Base-by-base conservation (phyloP, 2,888 invertebrate species). In the Choristoneura rosaceana region DNA sequence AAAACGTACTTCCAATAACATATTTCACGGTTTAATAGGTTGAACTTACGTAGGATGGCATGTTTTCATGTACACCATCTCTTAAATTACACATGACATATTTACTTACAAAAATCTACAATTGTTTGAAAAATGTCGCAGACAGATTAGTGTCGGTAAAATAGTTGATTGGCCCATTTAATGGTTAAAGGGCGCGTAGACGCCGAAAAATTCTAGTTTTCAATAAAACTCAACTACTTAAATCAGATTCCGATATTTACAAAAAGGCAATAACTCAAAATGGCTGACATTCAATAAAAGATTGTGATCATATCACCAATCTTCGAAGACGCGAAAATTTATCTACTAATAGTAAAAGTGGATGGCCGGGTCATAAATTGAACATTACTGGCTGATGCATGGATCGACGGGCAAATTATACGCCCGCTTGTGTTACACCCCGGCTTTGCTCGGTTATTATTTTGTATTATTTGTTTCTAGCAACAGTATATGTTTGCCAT, bases 281-380 rank as follows among this genome's bases (percentile, higher is more conserved):
- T n/a, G 66, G 55, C 62, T 62, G 67, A 67, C 71, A 67, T 68
- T 71, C 73, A 52, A 69, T 73, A 73, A 73, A 73, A 69, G 41
- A 73, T 73, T 73, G 73, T 58, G 47, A 63, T 69, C 64, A 50
- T 41, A 64, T 73, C 71, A 68, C 69, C 70, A 34, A 64, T 73
- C 73, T 73, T 73, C 64, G 64, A 50, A 63, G 73, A 69, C 68
- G 67, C 38, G 52, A 34, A 17, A 65, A 73, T 73, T 73, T 73
- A 73, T 73, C 69, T 64, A 59, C 69, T 73, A 73, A 73, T 73
- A 69, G 64, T 69, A 73, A 69, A 73, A 73, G 47, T 73, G 73
- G 69, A 73, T 73, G 33, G 63, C 10, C 50, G 14, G 38, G 52
- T 25, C 63, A 52, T 73, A 73, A 73, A 73, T 73, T 63, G 68